Conservation (phyloP, 2,113 vertebrate genomes). For the Serilophus lunatus region DNA sequence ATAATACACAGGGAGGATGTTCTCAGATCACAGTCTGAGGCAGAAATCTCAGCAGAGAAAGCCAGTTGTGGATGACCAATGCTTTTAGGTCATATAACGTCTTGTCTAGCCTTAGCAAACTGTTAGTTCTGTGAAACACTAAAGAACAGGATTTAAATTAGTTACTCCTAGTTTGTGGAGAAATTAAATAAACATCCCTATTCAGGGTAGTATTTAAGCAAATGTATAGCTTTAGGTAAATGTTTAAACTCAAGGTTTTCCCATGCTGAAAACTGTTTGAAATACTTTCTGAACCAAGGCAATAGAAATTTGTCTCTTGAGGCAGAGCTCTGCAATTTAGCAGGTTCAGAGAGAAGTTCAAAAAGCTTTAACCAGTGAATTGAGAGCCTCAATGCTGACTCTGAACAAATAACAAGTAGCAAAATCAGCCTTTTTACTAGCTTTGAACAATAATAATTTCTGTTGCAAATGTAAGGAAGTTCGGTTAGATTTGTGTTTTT, state of each 20-base stretch:
- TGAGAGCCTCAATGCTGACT: neutral
- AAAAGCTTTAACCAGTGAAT: neutral
- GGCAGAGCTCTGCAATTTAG: neutral
- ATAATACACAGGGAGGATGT: neutral
- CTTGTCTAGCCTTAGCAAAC: neutral
- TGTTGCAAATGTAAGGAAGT: neutral
- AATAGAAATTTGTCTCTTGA: neutral
- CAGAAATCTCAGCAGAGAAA: fast-evolving
- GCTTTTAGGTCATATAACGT: neutral
- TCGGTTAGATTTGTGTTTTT: neutral
- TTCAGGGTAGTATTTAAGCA: neutral
- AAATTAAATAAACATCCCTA: neutral
- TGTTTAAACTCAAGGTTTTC: neutral
- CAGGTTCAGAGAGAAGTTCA: neutral
- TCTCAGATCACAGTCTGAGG: no score
- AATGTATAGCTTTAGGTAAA: neutral
- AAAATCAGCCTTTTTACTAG: neutral
- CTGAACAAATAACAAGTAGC: neutral
- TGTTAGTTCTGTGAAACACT: neutral
- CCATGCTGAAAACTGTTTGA: neutral
- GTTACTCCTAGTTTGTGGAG: neutral
- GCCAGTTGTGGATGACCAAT: fast-evolving
- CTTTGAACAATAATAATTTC: neutral
- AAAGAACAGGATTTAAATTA: fast-evolving
- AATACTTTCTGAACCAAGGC: neutral